These are phyloP conservation scores for Galleria mellonella DNA, from an alignment of 1,140 invertebrate species.

Conservation along the genomic window DNA sequence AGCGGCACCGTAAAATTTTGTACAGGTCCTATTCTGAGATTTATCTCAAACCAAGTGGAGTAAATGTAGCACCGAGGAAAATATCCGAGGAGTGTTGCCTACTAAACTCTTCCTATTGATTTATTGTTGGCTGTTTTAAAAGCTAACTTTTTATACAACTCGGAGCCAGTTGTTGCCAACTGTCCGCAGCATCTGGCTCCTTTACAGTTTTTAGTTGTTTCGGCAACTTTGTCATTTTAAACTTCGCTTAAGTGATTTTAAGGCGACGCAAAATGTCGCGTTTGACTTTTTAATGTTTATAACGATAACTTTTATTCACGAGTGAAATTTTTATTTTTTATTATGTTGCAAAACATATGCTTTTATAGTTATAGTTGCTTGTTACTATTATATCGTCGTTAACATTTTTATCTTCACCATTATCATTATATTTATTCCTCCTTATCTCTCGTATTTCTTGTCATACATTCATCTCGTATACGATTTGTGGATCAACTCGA, in stretches of 20 bases:
- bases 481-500: too few relatives aligned
- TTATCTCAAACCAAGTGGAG: constrained; percentile 14
- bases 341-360: too few relatives aligned
- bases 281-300: neutral
- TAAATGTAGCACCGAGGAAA: constrained; percentile 36
- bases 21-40: too few relatives aligned
- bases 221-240: constrained; percentile 57
- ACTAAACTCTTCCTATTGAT: constrained; percentile 52
- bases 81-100: neutral
- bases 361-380: too few relatives aligned
- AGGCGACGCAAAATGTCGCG: neutral
- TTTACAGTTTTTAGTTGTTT: constrained; percentile 51
- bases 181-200: constrained; percentile 65
- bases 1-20: too few relatives aligned
- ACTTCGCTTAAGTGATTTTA: constrained; percentile 37
- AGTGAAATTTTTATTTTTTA: too few relatives aligned
- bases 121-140: constrained; percentile 58
- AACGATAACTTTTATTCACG: too few relatives aligned
- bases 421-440: too few relatives aligned
- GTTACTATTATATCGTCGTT: too few relatives aligned
- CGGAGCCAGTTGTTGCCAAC: constrained; percentile 60
- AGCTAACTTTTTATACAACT: constrained; percentile 63
- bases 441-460: too few relatives aligned
- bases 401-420: too few relatives aligned
- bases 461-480: too few relatives aligned